A percentile compares a stretch with the other conserved stretches of the same genome.
These are phyloP conservation scores for Aphis craccivora DNA, from an alignment of 1,140 invertebrate species.

Conservation along the genomic window DNA sequence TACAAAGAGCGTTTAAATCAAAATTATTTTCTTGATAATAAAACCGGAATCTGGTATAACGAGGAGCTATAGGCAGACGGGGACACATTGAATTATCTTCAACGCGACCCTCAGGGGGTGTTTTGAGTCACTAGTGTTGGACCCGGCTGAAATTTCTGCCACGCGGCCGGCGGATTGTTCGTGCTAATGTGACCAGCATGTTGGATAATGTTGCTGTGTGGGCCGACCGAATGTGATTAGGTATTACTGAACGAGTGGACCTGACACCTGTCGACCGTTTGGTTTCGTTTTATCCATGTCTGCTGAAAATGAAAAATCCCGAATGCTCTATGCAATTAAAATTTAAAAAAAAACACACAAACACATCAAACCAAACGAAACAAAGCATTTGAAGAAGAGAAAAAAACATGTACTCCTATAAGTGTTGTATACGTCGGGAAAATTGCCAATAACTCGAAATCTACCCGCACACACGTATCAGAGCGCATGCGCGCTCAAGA, in stretches of 20 bases:
- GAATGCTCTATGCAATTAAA: not conserved
- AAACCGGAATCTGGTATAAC: not conserved
- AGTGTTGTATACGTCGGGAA: not conserved
- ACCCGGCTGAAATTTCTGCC: not conserved
- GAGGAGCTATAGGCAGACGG: not conserved
- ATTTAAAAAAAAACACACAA: not conserved
- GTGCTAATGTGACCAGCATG: not conserved
- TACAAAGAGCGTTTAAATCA: slow-evolving; percentile 28
- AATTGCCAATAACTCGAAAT: slow-evolving; percentile 16
- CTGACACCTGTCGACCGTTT: not conserved
- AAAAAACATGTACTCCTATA: not conserved
- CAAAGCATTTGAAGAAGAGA: not conserved
- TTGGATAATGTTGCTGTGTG: not conserved
- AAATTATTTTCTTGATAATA: slow-evolving; percentile 46
- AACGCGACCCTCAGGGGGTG: not conserved
- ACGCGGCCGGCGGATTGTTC: too few relatives aligned
- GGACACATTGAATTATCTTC: slow-evolving; percentile 5
- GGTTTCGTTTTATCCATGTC: not conserved
- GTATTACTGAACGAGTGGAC: not conserved
- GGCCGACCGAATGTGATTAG: not conserved
- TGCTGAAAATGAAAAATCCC: not conserved
- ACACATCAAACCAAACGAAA: not conserved
- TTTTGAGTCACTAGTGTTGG: not conserved
- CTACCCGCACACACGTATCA: not conserved
- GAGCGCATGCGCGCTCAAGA: not conserved